A percentile compares a stretch with the other conserved stretches of the same genome.
phyloP scores from a whole-genome alignment of 1,140 invertebrate species.

The Parapsyche elsis region DNA sequence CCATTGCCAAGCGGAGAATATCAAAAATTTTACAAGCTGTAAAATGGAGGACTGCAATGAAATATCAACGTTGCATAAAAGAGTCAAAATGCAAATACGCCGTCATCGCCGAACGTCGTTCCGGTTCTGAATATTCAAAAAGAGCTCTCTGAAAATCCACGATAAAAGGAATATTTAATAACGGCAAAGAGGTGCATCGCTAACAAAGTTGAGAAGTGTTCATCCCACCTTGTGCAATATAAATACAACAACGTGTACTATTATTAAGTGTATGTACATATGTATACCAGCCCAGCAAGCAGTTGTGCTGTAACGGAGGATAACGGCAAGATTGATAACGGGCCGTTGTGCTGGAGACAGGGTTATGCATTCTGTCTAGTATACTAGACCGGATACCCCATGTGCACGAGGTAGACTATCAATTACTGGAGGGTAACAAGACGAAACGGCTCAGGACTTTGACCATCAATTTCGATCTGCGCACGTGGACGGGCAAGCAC shows the following conservation, averaged over 20 bases:
- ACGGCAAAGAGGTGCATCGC: not conserved
- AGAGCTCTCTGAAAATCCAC: not conserved
- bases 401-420: not conserved
- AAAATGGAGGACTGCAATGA: too few species aligned
- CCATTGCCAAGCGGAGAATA: too few species aligned
- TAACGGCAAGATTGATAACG: conserved; percentile 10
- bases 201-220: not conserved
- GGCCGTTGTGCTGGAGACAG: not conserved
- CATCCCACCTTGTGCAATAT: not conserved
- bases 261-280: not conserved
- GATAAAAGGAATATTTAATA: conserved; percentile 6
- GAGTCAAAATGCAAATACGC: not conserved
- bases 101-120: not conserved
- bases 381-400: not conserved
- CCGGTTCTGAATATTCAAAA: not conserved
- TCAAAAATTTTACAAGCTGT: too few species aligned
- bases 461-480: not conserved
- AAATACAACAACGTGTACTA: not conserved
- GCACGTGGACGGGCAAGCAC: too few species aligned
- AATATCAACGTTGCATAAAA: not conserved
- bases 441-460: conserved; percentile 6
- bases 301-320: not conserved
- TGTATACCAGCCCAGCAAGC: not conserved
- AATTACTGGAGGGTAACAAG: not conserved
- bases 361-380: conserved; percentile 10